Conservation (phyloP, 2,113 vertebrate species). For the Brachionichthys hirsutus region DNA sequence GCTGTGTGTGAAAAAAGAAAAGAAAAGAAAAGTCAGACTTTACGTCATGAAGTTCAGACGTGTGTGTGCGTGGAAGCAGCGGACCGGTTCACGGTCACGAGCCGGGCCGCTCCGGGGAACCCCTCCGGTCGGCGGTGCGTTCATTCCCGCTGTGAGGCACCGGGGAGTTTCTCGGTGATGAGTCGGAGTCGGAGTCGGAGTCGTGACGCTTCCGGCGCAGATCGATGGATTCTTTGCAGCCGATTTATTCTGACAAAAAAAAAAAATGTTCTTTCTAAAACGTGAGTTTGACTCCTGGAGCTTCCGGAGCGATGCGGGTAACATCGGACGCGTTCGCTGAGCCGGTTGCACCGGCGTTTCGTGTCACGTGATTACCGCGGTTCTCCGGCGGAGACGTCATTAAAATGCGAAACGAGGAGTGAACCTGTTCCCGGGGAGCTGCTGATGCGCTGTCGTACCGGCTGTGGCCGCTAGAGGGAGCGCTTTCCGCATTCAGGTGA, state of each 20-base stretch:
- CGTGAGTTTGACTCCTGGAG: conserved; percentile 29
- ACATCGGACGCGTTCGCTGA: conserved; percentile 8
- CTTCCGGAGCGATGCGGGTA: background rate
- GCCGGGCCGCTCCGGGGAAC: background rate
- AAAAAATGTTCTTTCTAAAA: conserved; percentile 1
- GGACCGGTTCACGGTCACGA: conserved; percentile 5
- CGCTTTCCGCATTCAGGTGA: conserved; percentile 6
- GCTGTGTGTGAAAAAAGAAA: background rate
- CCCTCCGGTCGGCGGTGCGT: background rate
- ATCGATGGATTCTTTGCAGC: conserved; percentile 7
- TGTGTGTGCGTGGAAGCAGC: no score
- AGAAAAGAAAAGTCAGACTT: conserved; percentile 40
- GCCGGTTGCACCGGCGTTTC: conserved; percentile 1
- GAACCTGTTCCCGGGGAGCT: conserved; percentile 48
- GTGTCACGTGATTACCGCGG: conserved; percentile 35
- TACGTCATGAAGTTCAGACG: conserved; percentile 53
- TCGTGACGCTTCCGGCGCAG: conserved; percentile 27
- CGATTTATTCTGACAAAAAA: conserved; percentile 13
- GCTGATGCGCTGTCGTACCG: conserved; percentile 1
- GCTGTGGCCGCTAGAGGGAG: conserved; percentile 52
- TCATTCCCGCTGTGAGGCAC: background rate
- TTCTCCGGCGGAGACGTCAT: conserved; percentile 50
- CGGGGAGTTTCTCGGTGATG: background rate
- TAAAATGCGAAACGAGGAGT: conserved; percentile 58
- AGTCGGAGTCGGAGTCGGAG: background rate